Percentiles rank a stretch among this genome's conserved stretches.
Evolutionary conservation across 2,797 vertebrate genomes (phyloP).

Genomic region (Podarcis siculus): DNA sequence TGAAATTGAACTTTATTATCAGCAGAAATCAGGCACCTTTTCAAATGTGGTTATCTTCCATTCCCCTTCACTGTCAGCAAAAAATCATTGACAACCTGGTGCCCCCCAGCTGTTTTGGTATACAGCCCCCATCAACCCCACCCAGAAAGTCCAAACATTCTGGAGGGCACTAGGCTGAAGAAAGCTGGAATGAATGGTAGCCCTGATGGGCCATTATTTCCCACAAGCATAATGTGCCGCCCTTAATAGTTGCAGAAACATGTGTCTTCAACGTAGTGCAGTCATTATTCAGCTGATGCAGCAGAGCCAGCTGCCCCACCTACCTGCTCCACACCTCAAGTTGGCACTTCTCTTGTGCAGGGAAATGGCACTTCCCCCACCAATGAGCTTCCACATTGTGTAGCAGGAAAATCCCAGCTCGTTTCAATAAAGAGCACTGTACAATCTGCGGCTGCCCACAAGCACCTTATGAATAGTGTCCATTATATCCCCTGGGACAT

Average conservation of each 20-base stretch:
- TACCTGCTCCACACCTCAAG: not conserved
- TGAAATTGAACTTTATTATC: not conserved
- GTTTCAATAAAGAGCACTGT: not conserved
- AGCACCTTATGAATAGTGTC: not conserved
- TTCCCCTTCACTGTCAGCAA: not conserved
- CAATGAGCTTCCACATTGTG: not conserved
- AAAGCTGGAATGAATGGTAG: not conserved
- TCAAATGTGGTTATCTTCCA: not conserved
- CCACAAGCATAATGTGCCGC: not conserved
- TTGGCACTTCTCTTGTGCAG: not conserved
- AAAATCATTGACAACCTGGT: too few relatives aligned
- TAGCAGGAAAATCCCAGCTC: not conserved
- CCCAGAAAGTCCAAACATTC: too few relatives aligned
- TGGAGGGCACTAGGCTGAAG: too few relatives aligned
- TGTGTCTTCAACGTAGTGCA: not conserved
- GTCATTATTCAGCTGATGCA: not conserved
- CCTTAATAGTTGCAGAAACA: too few relatives aligned
- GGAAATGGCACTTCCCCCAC: not conserved
- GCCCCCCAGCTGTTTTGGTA: too few relatives aligned
- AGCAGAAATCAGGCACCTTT: not conserved
- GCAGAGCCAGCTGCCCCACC: not conserved
- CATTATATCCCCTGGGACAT: not conserved
- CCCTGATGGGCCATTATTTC: not conserved
- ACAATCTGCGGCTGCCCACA: not conserved
- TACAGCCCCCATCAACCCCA: too few relatives aligned